phyloP scores from a whole-genome alignment of 2,888 invertebrate genomes.

The Neoascia interrupta region DNA sequence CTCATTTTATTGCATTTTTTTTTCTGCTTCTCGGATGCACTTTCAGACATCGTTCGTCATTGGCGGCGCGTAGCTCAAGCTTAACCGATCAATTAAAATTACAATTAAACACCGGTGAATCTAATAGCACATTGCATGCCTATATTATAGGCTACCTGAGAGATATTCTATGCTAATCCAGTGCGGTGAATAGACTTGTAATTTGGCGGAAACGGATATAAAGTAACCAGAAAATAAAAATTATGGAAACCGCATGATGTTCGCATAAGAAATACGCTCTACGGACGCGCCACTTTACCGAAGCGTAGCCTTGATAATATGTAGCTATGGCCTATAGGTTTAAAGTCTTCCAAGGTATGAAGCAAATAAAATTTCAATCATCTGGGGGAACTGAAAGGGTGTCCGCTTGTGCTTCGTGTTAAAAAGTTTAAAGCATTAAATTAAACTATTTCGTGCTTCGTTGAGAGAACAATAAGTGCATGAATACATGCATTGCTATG shows the following conservation, averaged over 20 bases:
- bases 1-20: background rate
- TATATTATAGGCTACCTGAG: constrained; percentile 12
- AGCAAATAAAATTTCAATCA: background rate
- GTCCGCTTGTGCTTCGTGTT: too few relatives aligned
- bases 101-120: background rate
- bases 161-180: constrained; percentile 51
- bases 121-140: constrained; percentile 9
- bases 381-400: background rate
- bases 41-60: background rate
- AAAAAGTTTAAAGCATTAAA: too few relatives aligned
- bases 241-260: constrained; percentile 24
- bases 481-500: too few relatives aligned
- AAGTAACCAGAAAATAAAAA: constrained; percentile 4
- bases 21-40: background rate
- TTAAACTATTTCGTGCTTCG: too few relatives aligned
- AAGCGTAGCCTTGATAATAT: constrained; percentile 40
- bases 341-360: too few relatives aligned
- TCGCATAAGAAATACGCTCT: constrained; percentile 7
- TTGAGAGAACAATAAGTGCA: too few relatives aligned
- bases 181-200: constrained; percentile 21
- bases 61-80: background rate
- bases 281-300: constrained; percentile 28
- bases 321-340: too few relatives aligned
- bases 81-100: constrained; percentile 47
- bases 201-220: constrained; percentile 42